Evolutionary conservation across 2,888 invertebrate genomes (phyloP).

Genomic region (Peribatodes rhomboidaria): DNA sequence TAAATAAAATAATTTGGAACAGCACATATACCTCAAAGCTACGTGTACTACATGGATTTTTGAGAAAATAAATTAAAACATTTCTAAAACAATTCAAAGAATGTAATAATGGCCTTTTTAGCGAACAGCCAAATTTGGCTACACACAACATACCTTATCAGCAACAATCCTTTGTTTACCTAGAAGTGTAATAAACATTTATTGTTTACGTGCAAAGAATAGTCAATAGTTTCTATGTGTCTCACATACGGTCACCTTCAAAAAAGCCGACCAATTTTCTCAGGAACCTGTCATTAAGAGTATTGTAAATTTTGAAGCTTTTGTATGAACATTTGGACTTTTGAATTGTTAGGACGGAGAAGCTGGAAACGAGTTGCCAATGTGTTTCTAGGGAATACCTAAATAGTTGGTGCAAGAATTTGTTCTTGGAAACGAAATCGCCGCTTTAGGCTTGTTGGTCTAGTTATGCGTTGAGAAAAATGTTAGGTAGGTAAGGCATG

Average conservation of each 20-base stretch:
- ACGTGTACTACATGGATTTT: background rate
- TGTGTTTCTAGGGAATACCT: slow-evolving; percentile 40
- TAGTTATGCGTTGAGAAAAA: too few relatives aligned
- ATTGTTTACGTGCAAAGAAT: slow-evolving; percentile 12
- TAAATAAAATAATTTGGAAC: too few relatives aligned
- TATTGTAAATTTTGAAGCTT: slow-evolving; percentile 32
- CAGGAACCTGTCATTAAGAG: slow-evolving; percentile 38
- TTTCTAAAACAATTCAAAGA: slow-evolving; percentile 31
- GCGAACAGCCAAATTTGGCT: slow-evolving; percentile 29
- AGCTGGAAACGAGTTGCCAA: slow-evolving; percentile 31
- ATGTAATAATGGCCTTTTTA: slow-evolving; percentile 30
- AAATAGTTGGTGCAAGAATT: slow-evolving; percentile 30
- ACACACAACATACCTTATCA: slow-evolving; percentile 57
- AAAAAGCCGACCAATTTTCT: slow-evolving; percentile 55
- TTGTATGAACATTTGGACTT: slow-evolving; percentile 32
- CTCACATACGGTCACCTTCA: slow-evolving; percentile 69
- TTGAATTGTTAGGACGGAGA: slow-evolving; percentile 34
- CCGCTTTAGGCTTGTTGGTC: background rate
- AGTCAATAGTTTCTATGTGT: slow-evolving; percentile 55
- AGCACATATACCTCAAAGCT: too few relatives aligned
- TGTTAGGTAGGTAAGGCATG: too few relatives aligned
- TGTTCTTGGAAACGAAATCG: slow-evolving; percentile 30
- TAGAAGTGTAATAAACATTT: slow-evolving; percentile 45
- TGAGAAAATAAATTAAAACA: background rate
- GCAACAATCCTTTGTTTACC: slow-evolving; percentile 60